These are phyloP conservation scores for Lasioglossum leucozonium DNA, from an alignment of 2,888 invertebrate genomes.

Conservation along the genomic window DNA sequence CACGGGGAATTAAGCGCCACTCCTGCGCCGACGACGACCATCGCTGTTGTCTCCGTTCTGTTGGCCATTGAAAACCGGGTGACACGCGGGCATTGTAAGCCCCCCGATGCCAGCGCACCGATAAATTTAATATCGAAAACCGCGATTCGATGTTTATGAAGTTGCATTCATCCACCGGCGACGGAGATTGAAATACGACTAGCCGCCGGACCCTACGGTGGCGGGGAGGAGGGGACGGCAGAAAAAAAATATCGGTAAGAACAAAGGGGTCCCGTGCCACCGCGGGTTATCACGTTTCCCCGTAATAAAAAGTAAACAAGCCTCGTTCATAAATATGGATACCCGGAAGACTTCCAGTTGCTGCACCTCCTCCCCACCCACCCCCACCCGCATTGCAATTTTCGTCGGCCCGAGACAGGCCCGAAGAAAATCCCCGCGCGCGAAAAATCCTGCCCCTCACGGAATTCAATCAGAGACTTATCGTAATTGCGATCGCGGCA, in stretches of 20 bases:
- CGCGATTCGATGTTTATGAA: conserved; percentile 60
- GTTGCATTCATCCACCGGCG: conserved; percentile 45
- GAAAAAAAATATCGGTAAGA: conserved; percentile 45
- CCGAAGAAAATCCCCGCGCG: not conserved
- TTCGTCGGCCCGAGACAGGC: conserved; percentile 22
- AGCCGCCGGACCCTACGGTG: conserved; percentile 6
- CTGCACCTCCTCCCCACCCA: not conserved
- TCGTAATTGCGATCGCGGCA: not conserved
- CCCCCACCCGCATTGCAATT: conserved; percentile 26
- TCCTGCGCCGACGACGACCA: conserved; percentile 10
- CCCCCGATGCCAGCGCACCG: conserved; percentile 37
- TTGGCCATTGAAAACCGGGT: conserved; percentile 54
- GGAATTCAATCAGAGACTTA: not conserved
- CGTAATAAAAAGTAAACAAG: conserved; percentile 47
- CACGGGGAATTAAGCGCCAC: conserved; percentile 59
- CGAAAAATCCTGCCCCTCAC: not conserved
- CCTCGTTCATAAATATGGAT: conserved; percentile 44
- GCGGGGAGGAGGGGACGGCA: not conserved
- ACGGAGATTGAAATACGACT: conserved; percentile 56
- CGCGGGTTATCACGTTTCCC: conserved; percentile 36
- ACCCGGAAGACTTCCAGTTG: conserved; percentile 24
- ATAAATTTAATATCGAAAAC: conserved; percentile 70
- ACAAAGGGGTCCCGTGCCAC: conserved; percentile 38
- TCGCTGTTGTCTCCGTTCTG: conserved; percentile 14
- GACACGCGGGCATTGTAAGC: conserved; percentile 62